Conservation (phyloP, 2,888 invertebrate species). For the Catocala fraxini region DNA sequence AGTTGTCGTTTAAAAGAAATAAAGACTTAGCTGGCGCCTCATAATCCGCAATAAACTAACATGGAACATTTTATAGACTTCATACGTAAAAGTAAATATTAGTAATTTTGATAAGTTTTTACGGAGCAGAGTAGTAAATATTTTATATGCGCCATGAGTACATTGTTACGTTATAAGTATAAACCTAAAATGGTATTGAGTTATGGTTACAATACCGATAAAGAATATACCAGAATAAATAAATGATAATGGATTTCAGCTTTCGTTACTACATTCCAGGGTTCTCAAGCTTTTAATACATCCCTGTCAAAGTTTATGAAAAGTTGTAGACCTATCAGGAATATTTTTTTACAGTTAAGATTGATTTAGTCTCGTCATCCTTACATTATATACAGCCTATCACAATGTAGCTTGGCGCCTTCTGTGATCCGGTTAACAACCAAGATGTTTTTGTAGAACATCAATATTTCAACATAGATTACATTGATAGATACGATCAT, state of each 20-base stretch:
- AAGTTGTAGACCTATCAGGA: too few species aligned
- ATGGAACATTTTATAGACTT: constrained; percentile 32
- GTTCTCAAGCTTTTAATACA: too few species aligned
- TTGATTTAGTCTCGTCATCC: too few species aligned
- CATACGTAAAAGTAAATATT: constrained; percentile 22
- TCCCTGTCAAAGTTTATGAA: too few species aligned
- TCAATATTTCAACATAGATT: neutral
- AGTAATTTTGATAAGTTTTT: constrained; percentile 24
- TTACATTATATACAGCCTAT: too few species aligned
- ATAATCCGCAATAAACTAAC: constrained; percentile 29
- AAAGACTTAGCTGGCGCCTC: constrained; percentile 19
- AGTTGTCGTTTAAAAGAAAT: constrained; percentile 30
- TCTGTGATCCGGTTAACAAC: too few species aligned
- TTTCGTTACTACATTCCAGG: too few species aligned
- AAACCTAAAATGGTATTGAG: neutral
- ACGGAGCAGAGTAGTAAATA: constrained; percentile 12
- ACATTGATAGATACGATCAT: constrained; percentile 10
- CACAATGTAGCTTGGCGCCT: too few species aligned
- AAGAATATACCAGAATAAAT: neutral
- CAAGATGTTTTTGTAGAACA: too few species aligned
- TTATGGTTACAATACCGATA: constrained; percentile 1
- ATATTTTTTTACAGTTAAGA: too few species aligned
- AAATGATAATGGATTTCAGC: too few species aligned
- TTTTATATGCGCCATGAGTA: constrained; percentile 8
- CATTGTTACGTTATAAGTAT: constrained; percentile 17